phyloP scores from a whole-genome alignment of 2,888 invertebrate species.

The Antheraea yamamai region DNA sequence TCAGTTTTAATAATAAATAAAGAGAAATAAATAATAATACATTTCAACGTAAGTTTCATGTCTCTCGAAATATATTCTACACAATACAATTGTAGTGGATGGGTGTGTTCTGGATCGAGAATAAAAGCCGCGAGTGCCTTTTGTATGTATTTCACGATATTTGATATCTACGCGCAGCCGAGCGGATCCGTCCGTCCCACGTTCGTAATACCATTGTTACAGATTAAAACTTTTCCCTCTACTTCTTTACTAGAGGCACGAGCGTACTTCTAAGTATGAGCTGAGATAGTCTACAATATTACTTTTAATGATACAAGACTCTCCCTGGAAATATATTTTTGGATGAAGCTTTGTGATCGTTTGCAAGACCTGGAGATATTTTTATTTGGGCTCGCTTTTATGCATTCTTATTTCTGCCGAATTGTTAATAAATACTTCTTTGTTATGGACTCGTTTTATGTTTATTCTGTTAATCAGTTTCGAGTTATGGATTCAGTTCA shows the following conservation, averaged over 20 bases:
- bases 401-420: neutral
- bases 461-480: neutral
- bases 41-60: neutral
- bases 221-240: conserved; percentile 43
- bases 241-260: conserved; percentile 30
- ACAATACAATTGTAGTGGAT: conserved; percentile 7
- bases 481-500: neutral
- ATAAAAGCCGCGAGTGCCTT: conserved; percentile 9
- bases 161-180: conserved; percentile 43
- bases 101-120: conserved; percentile 12
- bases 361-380: conserved; percentile 5
- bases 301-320: conserved; percentile 11
- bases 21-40: neutral
- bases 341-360: neutral
- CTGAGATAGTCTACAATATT: conserved; percentile 17
- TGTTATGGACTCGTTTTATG: conserved; percentile 5
- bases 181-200: conserved; percentile 31
- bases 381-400: conserved; percentile 2
- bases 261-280: conserved; percentile 6
- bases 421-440: neutral
- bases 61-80: conserved; percentile 1
- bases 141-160: conserved; percentile 38
- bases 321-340: neutral
- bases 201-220: conserved; percentile 37
- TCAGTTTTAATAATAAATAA: neutral